A percentile compares a stretch with the other conserved stretches of the same genome.
These are phyloP conservation scores for Porites australiensis DNA, from an alignment of 64 coral and sea anemone species.

Conservation along the genomic window DNA sequence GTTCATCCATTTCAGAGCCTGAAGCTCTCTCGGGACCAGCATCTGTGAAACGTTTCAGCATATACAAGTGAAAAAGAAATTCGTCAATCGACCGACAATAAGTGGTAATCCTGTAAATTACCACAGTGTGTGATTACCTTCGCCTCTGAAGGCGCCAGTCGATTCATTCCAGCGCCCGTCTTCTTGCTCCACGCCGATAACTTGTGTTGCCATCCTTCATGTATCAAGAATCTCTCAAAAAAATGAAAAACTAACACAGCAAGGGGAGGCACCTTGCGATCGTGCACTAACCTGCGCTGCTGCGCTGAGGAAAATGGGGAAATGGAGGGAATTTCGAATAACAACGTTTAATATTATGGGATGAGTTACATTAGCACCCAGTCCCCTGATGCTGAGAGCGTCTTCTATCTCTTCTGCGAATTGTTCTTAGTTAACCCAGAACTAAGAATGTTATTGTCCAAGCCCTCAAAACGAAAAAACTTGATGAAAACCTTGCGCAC, in stretches of 20 bases:
- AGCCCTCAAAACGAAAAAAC: too few relatives aligned
- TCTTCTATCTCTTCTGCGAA: too few relatives aligned
- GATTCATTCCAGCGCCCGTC: slow-evolving; percentile 68
- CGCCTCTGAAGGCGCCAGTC: slow-evolving; percentile 27
- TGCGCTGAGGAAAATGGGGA: slow-evolving; percentile 10
- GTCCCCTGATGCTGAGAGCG: background rate
- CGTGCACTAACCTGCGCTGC: background rate
- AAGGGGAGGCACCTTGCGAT: slow-evolving; percentile 46
- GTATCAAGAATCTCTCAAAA: background rate
- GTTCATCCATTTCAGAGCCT: slow-evolving; percentile 97
- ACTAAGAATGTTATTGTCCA: too few relatives aligned
- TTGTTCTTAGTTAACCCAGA: too few relatives aligned
- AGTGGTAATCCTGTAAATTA: background rate
- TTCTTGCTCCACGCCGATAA: slow-evolving; percentile 37
- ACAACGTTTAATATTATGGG: slow-evolving; percentile 55
- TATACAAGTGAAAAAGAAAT: slow-evolving; percentile 27
- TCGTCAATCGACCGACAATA: background rate
- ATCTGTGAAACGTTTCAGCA: slow-evolving; percentile 53
- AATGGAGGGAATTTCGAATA: slow-evolving; percentile 86
- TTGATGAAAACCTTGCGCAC: too few relatives aligned
- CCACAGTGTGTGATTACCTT: slow-evolving; percentile 3
- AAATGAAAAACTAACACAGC: background rate
- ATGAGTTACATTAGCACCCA: slow-evolving; percentile 6
- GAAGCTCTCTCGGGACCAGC: slow-evolving; percentile 83
- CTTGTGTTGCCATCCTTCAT: slow-evolving; percentile 51